Base-by-base conservation (phyloP, 2,888 invertebrate species). In the Oxyteleia sp. region DNA sequence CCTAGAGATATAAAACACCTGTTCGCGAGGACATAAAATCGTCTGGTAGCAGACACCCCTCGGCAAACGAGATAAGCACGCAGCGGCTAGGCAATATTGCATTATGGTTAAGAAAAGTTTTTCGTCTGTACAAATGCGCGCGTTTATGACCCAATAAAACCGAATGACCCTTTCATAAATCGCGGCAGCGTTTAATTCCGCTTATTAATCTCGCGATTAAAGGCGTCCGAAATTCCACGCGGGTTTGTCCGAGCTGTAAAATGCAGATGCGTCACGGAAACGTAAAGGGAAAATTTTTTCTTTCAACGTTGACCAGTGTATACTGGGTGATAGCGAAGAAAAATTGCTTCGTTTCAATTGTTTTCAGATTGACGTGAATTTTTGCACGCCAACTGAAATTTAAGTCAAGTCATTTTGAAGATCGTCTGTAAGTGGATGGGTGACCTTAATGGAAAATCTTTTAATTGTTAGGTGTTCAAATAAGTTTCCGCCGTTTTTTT, bases 201-300 rank as follows among this genome's bases (percentile, higher is more conserved):
- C 51, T 74, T 74, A 74, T 74, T 74, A 74, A 74, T 74, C 63
- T 23, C n/a, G 63, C 74, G 74, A 74, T 64, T 74, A 74, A 51
- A 7, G 32, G 7, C 16, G 55, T 18, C 35, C 45, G 74, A 74
- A 64, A 74, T 64, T 43, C 53, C 51, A 20, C 51, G 26, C 41
- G 20, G 45, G 16, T 26, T 26, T 26, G 26, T 26, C 26, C 26
- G 5, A 18, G 57, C n/a, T 45, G 41, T 72, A 51, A 61, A 71
- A 49, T 38, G 18, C 16, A 43, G 55, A 66, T 57, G 32, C 59
- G 55, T 59, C 47, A 53, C 74, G 51, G 74, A 29, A 23, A 63
- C 18, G 32, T 26, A 35, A n/a, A 15, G 38, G n/a, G n/a, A n/a
- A n/a, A n/a, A n/a, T n/a, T n/a, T n/a, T n/a, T n/a, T n/a, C n/a